Evolutionary conservation across 1,140 invertebrate species (phyloP), one percentile per base, ranked within the genome.

Genomic region (Heliothis subflexa): DNA sequence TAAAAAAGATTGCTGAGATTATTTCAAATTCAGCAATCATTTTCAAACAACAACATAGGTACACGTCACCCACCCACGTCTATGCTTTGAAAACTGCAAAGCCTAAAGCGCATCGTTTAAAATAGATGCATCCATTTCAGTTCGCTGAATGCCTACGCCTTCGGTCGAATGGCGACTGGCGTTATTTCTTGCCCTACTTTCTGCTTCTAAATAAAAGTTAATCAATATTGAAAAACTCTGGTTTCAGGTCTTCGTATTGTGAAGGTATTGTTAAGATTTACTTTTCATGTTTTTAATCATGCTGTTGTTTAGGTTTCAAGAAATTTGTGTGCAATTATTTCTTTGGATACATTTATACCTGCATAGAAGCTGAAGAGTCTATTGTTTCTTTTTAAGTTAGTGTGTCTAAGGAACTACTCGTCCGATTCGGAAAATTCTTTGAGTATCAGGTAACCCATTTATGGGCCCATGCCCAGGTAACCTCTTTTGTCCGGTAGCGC

Each of bases 61-160:
- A 3, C 33, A 5, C 3, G 9, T 40, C 0, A 9, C 5, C 4
- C 33, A 7, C 33, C 5, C 33, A 40, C 33, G 33, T 9, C 33
- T 25, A 59, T 5, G 55, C 25, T 11, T 59, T 59, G 12, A 25
- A 57, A 28, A 59, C 55, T 13, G 11, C 21, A 45, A 40, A 0
- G 61, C 61, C 61, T 62, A 2, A 16, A 28, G 61, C 33, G 14
- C 9, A 13, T 14, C 61, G 33, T 45, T 14, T 40, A 62, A 62
- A 45, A 62, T 62, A 62, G 61, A 62, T 62, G 61, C 61, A 62
- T n/a, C 61, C n/a, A 40, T 62, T 62, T 59, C 25, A 2, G 18
- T 16, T 14, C 33, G 14, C 61, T 62, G 61, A 62, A 61, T 61
- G 28, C 21, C 5, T 28, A 14, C n/a, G 61, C 14, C 33, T 62